phyloP scores from a whole-genome alignment of 2,797 vertebrate genomes.

The Acanthurus lineatus region DNA sequence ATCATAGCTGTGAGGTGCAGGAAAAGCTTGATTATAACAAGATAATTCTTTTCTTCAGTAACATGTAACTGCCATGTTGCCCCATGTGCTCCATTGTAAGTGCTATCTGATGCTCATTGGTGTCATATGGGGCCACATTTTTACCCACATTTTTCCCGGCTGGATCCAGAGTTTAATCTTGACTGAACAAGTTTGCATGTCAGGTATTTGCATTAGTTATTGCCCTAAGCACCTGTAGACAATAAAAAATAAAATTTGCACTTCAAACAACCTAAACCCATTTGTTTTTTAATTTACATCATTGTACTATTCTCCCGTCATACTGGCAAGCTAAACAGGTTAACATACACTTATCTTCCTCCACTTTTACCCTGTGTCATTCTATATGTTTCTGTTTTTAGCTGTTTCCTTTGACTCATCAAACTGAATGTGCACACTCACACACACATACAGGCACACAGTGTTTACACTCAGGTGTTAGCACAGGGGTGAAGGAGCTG shows the following conservation, averaged over 20 bases:
- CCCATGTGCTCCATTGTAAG: neutral
- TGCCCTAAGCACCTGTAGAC: neutral
- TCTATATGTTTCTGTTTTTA: slow-evolving; percentile 8
- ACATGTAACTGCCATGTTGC: neutral
- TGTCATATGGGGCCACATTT: neutral
- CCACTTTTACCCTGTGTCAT: slow-evolving; percentile 1
- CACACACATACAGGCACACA: neutral
- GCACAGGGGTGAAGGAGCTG: slow-evolving; percentile 24
- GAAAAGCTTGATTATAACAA: neutral
- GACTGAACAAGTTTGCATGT: slow-evolving; percentile 50
- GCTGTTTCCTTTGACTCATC: slow-evolving; percentile 8
- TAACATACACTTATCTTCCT: neutral
- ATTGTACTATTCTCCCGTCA: neutral
- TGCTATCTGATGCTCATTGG: slow-evolving; percentile 29
- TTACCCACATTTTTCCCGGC: slow-evolving; percentile 2
- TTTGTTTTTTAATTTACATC: rapidly evolving
- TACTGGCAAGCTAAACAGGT: neutral
- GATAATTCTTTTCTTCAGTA: neutral
- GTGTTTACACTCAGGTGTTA: slow-evolving; percentile 33
- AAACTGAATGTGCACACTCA: neutral
- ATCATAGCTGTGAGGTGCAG: no score
- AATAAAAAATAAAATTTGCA: neutral
- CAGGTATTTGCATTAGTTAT: slow-evolving; percentile 52
- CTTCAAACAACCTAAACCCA: neutral
- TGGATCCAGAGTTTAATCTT: neutral